Evolutionary conservation across 2,888 invertebrate species (phyloP).

Genomic region (Amblyteles armatorius): DNA sequence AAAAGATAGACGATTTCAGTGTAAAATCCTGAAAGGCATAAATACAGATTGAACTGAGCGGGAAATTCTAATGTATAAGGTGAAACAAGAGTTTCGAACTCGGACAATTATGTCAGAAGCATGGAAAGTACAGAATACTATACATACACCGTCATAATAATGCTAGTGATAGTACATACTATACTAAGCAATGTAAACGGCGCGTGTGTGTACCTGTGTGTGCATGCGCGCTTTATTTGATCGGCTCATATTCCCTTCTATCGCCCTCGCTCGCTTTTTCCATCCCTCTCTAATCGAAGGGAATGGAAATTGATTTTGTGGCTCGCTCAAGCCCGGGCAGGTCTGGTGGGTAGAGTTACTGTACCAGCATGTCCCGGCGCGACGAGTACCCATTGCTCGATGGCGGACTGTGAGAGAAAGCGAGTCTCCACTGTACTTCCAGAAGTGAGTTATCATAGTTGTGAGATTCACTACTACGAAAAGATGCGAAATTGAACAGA

Average conservation of each 20-base stretch:
- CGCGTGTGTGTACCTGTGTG: neutral
- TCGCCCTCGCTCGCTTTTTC: slow-evolving; percentile 24
- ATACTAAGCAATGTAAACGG: neutral
- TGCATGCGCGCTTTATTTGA: slow-evolving; percentile 12
- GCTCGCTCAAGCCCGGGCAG: slow-evolving; percentile 12
- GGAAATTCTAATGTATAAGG: neutral
- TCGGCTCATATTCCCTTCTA: slow-evolving; percentile 4
- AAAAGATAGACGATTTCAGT: slow-evolving; percentile 26
- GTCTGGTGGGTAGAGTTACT: slow-evolving; percentile 3
- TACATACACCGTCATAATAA: neutral
- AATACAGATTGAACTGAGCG: neutral
- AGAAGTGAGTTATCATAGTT: neutral
- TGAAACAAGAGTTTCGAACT: neutral
- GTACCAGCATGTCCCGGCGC: slow-evolving; percentile 5
- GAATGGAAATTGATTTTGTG: slow-evolving; percentile 48
- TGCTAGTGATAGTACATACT: no score
- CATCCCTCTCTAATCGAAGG: slow-evolving; percentile 32
- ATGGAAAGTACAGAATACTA: neutral
- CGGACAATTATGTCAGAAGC: neutral
- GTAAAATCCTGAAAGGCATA: slow-evolving; percentile 3
- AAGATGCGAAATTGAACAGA: neutral
- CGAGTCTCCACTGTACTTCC: neutral
- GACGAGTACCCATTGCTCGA: slow-evolving; percentile 35
- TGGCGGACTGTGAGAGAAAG: slow-evolving; percentile 32
- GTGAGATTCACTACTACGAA: neutral